Evolutionary conservation across 2,113 vertebrate species (phyloP), one percentile per base, ranked within the genome.

Genomic region (Rhea americana): DNA sequence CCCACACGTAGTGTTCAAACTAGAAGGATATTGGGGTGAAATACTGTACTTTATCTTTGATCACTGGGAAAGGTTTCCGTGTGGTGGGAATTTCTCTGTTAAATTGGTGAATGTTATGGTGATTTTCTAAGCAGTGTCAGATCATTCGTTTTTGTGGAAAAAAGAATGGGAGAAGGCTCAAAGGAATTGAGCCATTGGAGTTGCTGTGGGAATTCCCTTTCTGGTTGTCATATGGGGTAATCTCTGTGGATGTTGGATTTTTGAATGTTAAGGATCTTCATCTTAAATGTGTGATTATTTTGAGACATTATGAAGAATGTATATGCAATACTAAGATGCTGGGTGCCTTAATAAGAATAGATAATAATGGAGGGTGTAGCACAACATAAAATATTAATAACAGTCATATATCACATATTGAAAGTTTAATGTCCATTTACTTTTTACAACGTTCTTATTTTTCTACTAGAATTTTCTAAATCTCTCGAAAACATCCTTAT

Each of bases 281-380:
- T 90, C 24, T 62, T 8, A 48, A 79, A 2, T 14, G 18, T 47
- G 70, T 22, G 11, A 22, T 72, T 61, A 26, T 48, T 80, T 80
- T 81, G 68, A 81, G 82, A 22, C 6, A 7, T 66, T 65, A 8
- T 26, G 53, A 74, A 58, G 47, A 28, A 9, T 72, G 43, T 47
- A 39, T 82, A 47, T 87, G 66, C 77, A 92, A 82, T 67, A 80
- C 41, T 79, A 80, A 82, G 37, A 48, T 63, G 39, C 35, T 76
- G 73, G 48, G 48, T 95, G 92, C 91, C 86, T 89, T 89, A 85
- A 85, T 91, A 87, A 85, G 74, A 91, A 13, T 24, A 81, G 85
- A n/a, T 77, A 75, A 65, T 72, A 63, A 73, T 22, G 79, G 78
- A 90, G 71, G 59, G 53, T 51, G 76, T 55, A 91, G 83, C 81